These are phyloP conservation scores for Arctocebus calabarensis DNA, from an alignment of 2,797 vertebrate species.

Conservation along the genomic window DNA sequence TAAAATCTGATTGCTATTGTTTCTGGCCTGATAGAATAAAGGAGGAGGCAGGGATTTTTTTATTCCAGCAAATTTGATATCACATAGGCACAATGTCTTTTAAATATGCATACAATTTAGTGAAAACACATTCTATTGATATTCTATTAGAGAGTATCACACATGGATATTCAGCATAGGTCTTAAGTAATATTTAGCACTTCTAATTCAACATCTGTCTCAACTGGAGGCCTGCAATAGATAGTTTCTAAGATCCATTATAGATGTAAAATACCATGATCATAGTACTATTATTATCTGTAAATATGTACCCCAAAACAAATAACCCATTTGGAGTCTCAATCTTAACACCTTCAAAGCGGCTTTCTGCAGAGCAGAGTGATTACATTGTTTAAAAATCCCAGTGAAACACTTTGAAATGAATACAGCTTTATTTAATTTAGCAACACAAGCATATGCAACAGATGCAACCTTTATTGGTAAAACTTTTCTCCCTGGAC, in stretches of 20 bases:
- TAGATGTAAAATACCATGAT: neutral
- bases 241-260: neutral
- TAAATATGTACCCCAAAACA: neutral
- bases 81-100: neutral
- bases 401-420: slow-evolving; percentile 16
- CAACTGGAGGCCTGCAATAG: neutral
- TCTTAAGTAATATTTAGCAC: neutral
- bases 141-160: neutral
- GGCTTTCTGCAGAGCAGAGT: neutral
- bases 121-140: neutral
- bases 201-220: neutral
- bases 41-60: neutral
- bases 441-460: slow-evolving; percentile 35
- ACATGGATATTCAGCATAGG: neutral
- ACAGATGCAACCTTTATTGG: slow-evolving; percentile 6
- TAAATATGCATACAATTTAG: neutral
- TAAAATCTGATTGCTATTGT: neutral
- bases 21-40: neutral
- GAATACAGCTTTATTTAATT: slow-evolving; percentile 11
- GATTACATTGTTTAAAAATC: slow-evolving; percentile 45
- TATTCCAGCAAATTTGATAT: neutral
- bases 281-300: neutral
- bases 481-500: neutral
- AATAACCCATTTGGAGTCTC: neutral
- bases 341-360: neutral